Percentiles rank a stretch among this genome's conserved stretches.
phyloP scores from a whole-genome alignment of 1,140 invertebrate genomes.

The Cheumatopsyche charites region DNA sequence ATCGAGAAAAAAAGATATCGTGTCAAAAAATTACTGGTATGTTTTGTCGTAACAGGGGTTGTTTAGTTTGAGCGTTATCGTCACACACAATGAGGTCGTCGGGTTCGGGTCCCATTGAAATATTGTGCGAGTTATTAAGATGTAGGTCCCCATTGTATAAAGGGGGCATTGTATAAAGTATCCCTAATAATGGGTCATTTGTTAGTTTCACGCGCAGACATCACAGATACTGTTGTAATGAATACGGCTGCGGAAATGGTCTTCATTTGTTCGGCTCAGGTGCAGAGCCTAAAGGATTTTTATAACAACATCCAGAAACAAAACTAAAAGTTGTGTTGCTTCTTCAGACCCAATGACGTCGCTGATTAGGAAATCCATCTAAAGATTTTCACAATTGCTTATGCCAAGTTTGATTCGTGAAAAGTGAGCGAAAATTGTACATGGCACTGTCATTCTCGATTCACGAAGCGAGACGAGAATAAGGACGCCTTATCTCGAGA shows the following conservation, averaged over 20 bases:
- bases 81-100: slow-evolving; percentile 24
- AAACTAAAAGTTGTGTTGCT: no score
- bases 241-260: slow-evolving; percentile 46
- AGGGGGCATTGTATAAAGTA: slow-evolving; percentile 45
- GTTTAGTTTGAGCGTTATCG: slow-evolving; percentile 24
- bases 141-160: slow-evolving; percentile 33
- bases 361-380: no score
- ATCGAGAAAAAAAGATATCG: slow-evolving; percentile 14
- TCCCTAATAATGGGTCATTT: slow-evolving; percentile 49
- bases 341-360: no score
- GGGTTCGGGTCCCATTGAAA: slow-evolving; percentile 39
- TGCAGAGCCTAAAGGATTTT: slow-evolving; percentile 32
- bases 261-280: slow-evolving; percentile 36
- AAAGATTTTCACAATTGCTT: no score
- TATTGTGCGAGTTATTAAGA: slow-evolving; percentile 48
- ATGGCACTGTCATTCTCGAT: slow-evolving; percentile 24
- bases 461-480: slow-evolving; percentile 8
- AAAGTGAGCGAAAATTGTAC: not conserved
- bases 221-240: slow-evolving; percentile 40
- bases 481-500: slow-evolving; percentile 7
- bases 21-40: slow-evolving; percentile 19
- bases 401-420: no score
- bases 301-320: not conserved
- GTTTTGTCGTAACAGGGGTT: not conserved
- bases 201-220: slow-evolving; percentile 49